These are phyloP conservation scores for Chironomus riparius DNA, from an alignment of 2,888 invertebrate genomes.

Conservation along the genomic window DNA sequence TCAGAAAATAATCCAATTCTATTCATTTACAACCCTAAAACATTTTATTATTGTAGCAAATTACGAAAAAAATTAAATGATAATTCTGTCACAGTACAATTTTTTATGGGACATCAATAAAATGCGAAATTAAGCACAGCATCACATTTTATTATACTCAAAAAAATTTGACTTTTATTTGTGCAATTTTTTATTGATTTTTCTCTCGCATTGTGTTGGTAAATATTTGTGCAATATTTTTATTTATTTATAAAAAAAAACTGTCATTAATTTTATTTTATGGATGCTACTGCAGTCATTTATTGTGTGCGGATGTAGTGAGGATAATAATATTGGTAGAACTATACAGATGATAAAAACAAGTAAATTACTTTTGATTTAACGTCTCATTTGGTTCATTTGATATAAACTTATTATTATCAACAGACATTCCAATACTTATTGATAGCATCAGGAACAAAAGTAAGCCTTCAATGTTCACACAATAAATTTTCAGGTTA, in stretches of 20 bases:
- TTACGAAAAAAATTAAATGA: background rate
- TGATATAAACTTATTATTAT: background rate
- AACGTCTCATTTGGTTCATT: conserved; percentile 8
- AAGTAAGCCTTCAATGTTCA: background rate
- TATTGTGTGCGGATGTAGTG: background rate
- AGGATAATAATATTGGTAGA: background rate
- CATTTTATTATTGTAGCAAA: too few species aligned
- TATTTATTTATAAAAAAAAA: background rate
- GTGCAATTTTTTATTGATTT: background rate
- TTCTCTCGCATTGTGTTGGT: background rate
- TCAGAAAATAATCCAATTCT: too few species aligned
- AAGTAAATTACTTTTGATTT: conserved; percentile 21
- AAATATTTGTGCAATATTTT: too few species aligned
- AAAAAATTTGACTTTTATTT: background rate
- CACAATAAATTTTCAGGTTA: conserved; percentile 9
- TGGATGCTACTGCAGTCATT: background rate
- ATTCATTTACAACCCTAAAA: too few species aligned
- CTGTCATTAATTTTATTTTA: background rate
- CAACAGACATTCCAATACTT: background rate
- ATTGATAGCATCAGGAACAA: background rate
- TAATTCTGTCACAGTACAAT: background rate
- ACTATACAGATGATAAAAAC: background rate
- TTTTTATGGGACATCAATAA: background rate
- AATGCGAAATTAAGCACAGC: background rate
- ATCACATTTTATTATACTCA: background rate